These are phyloP conservation scores for Gyrodactylus salaris DNA, from an alignment of 1,140 invertebrate species.

Conservation along the genomic window DNA sequence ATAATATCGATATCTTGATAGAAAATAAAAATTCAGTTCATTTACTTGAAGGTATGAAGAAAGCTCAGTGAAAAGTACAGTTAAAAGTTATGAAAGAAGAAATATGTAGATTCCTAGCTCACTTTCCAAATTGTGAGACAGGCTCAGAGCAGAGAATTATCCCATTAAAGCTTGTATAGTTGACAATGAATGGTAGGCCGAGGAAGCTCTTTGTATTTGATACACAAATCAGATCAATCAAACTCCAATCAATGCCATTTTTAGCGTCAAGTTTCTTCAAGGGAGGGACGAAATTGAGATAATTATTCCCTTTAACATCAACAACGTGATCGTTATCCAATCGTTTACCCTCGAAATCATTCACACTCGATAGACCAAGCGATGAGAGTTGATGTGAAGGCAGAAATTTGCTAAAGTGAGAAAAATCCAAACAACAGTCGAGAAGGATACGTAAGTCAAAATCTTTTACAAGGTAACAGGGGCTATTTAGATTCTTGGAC, in stretches of 20 bases:
- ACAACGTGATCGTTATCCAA: neutral
- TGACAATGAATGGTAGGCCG: neutral
- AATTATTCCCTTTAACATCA: neutral
- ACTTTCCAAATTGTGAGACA: neutral
- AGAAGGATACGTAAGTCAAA: neutral
- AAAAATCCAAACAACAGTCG: neutral
- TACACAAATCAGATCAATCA: neutral
- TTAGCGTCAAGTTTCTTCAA: neutral
- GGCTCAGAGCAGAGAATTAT: neutral
- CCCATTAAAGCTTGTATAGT: neutral
- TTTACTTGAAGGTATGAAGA: no score
- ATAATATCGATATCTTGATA: no score
- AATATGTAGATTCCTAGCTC: neutral
- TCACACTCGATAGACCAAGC: neutral
- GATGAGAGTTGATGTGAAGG: neutral
- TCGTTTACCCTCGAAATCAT: neutral
- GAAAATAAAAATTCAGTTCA: no score
- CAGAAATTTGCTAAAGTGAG: neutral
- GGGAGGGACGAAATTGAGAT: neutral
- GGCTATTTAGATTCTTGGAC: neutral
- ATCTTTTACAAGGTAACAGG: neutral
- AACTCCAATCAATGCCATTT: neutral
- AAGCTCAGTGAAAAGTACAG: no score
- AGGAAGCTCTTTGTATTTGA: constrained; percentile 1
- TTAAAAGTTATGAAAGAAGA: no score